These are phyloP conservation scores for Microtus oregoni DNA, from an alignment of 2,113 vertebrate species.

Conservation along the genomic window DNA sequence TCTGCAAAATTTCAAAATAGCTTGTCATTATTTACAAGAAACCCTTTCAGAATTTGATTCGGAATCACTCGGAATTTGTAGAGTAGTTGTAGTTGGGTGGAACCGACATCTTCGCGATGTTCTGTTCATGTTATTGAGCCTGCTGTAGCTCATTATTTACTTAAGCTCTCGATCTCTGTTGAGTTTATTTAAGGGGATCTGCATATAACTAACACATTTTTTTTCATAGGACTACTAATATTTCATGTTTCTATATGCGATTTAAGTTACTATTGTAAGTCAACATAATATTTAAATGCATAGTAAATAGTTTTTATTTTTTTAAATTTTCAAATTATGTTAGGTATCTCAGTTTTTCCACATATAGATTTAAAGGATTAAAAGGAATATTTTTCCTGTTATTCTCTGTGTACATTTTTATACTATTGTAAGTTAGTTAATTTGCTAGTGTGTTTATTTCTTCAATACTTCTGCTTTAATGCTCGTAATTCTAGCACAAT, in stretches of 20 bases:
- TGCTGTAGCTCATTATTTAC: neutral
- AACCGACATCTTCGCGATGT: neutral
- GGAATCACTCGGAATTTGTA: neutral
- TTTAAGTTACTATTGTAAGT: neutral
- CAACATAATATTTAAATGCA: neutral
- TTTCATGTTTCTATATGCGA: neutral
- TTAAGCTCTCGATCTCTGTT: neutral
- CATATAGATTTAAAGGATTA: neutral
- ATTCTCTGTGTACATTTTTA: neutral
- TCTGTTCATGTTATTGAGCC: neutral
- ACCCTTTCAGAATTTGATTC: neutral
- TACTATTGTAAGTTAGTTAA: neutral
- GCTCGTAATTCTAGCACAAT: neutral
- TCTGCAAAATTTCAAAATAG: neutral
- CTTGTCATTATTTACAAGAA: neutral
- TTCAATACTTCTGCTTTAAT: neutral
- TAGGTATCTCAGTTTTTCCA: neutral
- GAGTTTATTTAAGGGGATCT: neutral
- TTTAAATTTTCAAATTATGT: neutral
- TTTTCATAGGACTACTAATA: neutral
- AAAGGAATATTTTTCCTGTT: neutral
- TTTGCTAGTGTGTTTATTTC: neutral
- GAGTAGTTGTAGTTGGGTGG: neutral
- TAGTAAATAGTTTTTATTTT: neutral
- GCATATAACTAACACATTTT: neutral